Evolutionary conservation across 1,140 invertebrate genomes (phyloP).

Genomic region (Apocrypta bakeri): DNA sequence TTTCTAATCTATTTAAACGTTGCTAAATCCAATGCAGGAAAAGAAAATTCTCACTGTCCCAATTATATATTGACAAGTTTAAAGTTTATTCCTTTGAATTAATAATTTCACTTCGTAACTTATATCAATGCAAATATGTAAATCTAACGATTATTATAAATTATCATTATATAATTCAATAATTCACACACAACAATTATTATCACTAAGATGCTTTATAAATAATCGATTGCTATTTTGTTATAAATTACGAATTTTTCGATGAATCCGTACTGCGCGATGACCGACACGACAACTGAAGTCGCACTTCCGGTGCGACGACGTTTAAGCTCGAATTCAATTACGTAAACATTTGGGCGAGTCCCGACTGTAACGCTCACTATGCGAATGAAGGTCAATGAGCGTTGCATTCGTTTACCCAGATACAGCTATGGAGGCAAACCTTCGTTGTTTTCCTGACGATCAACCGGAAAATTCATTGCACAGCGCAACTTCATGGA

Average conservation of each 20-base stretch:
- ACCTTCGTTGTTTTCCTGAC: conserved; percentile 4
- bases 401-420: neutral
- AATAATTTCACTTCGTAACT: no score
- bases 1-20: neutral
- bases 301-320: conserved; percentile 1
- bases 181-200: no score
- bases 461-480: neutral
- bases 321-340: conserved; percentile 31
- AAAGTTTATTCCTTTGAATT: no score
- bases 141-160: no score
- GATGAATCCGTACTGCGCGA: neutral
- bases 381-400: conserved; percentile 24
- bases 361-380: conserved; percentile 25
- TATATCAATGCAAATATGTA: no score
- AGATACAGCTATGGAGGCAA: neutral
- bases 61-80: no score
- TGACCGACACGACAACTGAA: conserved; percentile 15
- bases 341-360: conserved; percentile 46
- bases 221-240: neutral
- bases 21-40: neutral
- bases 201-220: neutral
- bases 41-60: no score
- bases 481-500: neutral
- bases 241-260: neutral
- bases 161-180: no score